Conservation (phyloP, 2,113 vertebrate genomes). For the Myiopsitta monachus region DNA sequence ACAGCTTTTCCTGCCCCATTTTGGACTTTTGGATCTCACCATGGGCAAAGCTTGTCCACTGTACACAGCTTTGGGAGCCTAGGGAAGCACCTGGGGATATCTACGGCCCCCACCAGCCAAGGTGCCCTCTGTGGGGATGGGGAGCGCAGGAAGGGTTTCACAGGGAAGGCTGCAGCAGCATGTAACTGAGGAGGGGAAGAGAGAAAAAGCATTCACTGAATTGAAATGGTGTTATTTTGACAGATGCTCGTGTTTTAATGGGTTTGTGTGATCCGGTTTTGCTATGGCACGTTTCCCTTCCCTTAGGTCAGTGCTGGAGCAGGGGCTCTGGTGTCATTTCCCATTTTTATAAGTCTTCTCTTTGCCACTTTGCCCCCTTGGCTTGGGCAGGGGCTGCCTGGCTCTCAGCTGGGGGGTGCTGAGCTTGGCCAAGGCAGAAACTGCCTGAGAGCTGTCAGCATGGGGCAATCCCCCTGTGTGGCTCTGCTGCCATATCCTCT, state of each 20-base stretch:
- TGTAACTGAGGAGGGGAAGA: background rate
- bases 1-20: background rate
- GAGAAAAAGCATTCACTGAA: background rate
- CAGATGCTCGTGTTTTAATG: background rate
- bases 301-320: background rate
- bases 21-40: background rate
- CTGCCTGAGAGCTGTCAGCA: background rate
- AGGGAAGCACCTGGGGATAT: background rate
- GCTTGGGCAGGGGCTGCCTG: background rate
- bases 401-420: background rate
- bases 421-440: background rate
- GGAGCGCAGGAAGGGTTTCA: background rate
- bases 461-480: rapidly evolving
- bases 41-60: background rate
- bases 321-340: background rate
- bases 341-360: background rate
- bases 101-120: rapidly evolving
- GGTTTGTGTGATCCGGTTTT: background rate
- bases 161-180: background rate
- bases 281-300: background rate
- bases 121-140: background rate
- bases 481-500: background rate
- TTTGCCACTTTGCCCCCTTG: rapidly evolving
- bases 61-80: rapidly evolving
- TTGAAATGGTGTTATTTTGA: background rate